Evolutionary conservation across 2,888 invertebrate genomes (phyloP).

Genomic region (Mesopsocus fuscifrons): DNA sequence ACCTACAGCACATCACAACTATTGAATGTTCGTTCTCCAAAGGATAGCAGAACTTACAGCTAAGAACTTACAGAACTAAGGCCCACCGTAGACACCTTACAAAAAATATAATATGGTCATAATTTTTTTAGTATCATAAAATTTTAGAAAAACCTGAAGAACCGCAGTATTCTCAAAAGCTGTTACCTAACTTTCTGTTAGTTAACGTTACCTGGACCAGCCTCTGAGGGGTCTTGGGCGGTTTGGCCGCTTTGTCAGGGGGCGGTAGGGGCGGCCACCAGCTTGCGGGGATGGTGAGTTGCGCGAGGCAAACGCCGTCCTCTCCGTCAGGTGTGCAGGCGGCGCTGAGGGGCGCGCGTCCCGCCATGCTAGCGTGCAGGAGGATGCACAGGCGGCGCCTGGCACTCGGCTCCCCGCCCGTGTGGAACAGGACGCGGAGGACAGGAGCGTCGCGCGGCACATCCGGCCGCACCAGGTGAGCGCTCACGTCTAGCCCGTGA

Average conservation of each 20-base stretch:
- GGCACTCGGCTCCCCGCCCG: slow-evolving; percentile 69
- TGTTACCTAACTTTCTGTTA: too few relatives aligned
- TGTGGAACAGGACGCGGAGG: slow-evolving; percentile 82
- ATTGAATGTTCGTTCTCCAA: too few relatives aligned
- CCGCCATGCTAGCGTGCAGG: slow-evolving; percentile 43
- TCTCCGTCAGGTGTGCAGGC: slow-evolving; percentile 88
- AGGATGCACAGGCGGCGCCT: slow-evolving; percentile 55
- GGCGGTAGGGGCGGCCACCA: slow-evolving; percentile 74
- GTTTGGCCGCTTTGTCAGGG: slow-evolving; percentile 18
- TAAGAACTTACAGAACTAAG: too few relatives aligned
- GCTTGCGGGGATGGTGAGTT: slow-evolving; percentile 66
- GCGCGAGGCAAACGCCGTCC: slow-evolving; percentile 81
- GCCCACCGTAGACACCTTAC: too few relatives aligned
- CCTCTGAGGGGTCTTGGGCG: slow-evolving; percentile 43
- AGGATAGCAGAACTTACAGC: too few relatives aligned
- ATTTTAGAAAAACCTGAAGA: too few relatives aligned
- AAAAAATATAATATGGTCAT: too few relatives aligned
- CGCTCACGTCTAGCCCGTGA: slow-evolving; percentile 75
- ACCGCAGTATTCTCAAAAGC: too few relatives aligned
- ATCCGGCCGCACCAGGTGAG: slow-evolving; percentile 74
- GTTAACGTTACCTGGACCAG: slow-evolving; percentile 57
- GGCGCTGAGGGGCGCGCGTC: slow-evolving; percentile 45
- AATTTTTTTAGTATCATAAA: too few relatives aligned
- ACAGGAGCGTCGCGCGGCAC: slow-evolving; percentile 79
- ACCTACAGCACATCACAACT: too few relatives aligned